phyloP scores from a whole-genome alignment of 2,113 vertebrate genomes.

The Misgurnus anguillicaudatus region DNA sequence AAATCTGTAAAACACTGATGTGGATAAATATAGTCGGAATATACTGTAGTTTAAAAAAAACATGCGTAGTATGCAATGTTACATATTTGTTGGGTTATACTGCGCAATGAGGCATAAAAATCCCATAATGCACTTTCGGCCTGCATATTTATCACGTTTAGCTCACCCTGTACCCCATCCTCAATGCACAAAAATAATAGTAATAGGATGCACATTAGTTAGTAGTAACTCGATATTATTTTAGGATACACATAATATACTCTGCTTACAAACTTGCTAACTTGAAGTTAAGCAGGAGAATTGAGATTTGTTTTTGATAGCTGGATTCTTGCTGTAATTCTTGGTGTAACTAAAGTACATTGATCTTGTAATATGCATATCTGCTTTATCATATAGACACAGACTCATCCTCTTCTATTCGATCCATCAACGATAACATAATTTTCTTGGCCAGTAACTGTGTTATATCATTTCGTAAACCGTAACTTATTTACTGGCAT shows the following conservation, averaged over 20 bases:
- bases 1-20: constrained; percentile 18
- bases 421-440: neutral
- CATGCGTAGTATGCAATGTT: constrained; percentile 18
- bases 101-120: constrained; percentile 59
- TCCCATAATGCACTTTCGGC: constrained; percentile 55
- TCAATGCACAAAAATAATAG: constrained; percentile 11
- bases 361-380: neutral
- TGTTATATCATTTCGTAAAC: neutral
- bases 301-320: neutral
- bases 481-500: constrained; percentile 6
- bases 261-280: neutral
- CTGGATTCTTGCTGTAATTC: neutral
- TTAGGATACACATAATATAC: constrained; percentile 9
- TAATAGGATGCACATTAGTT: constrained; percentile 6
- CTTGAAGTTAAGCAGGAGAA: neutral
- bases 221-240: neutral
- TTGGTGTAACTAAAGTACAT: constrained; percentile 15
- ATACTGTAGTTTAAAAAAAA: neutral
- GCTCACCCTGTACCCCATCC: constrained; percentile 22
- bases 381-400: neutral
- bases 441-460: neutral
- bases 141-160: constrained; percentile 45
- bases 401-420: neutral
- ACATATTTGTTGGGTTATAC: constrained; percentile 38
- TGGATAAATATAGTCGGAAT: constrained; percentile 18